Base-by-base conservation (phyloP, 1,140 invertebrate species). In the Telenomus remus region DNA sequence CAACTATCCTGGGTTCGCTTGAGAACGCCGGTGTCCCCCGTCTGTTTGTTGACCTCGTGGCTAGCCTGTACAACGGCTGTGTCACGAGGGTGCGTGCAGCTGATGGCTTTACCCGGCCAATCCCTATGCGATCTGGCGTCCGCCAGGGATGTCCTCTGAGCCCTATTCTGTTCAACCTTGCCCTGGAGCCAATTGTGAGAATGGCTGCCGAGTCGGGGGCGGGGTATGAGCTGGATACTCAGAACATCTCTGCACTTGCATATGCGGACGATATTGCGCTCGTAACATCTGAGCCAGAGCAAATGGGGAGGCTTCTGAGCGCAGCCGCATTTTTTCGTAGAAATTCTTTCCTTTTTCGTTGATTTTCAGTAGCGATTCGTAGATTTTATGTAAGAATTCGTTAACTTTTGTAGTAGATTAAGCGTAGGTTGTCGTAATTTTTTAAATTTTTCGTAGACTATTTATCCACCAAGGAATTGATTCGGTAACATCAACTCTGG, bases 141-240 rank as follows among this genome's bases (percentile, higher is more conserved):
- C 27, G 63, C 14, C 61, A 79, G 63, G 73, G 88, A 4, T 86
- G 84, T 59, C 84, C 85, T 0, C 43, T 88, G 1, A 85, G 82
- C 48, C 81, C 82, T 0, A 49, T 88, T 0, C 65, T 87, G 0
- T 89, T 89, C 76, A 85, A 88, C 53, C 55, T 89, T 1, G 81
- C 80, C 0, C 70, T 88, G 0, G 84, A 89, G 51, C 81, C 80
- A 0, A 51, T 83, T 0, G 10, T 81, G 27, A 15, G 60, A 10
- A 39, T n/a, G 64, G n/a, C 47, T 7, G 6, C 8, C 4, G 15
- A 47, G 2, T 16, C 46, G 11, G n/a, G 46, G 4, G 37, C 12
- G 6, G 80, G 79, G 4, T 81, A 76, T 48, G 49, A 57, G 0
- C 0, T 83, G 10, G 53, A 15, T 15, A 74, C 59, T 6, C 51